A percentile compares a stretch with the other conserved stretches of the same genome.
Conservation (phyloP, 2,113 vertebrate species). For the Anarrhichthys ocellatus region DNA sequence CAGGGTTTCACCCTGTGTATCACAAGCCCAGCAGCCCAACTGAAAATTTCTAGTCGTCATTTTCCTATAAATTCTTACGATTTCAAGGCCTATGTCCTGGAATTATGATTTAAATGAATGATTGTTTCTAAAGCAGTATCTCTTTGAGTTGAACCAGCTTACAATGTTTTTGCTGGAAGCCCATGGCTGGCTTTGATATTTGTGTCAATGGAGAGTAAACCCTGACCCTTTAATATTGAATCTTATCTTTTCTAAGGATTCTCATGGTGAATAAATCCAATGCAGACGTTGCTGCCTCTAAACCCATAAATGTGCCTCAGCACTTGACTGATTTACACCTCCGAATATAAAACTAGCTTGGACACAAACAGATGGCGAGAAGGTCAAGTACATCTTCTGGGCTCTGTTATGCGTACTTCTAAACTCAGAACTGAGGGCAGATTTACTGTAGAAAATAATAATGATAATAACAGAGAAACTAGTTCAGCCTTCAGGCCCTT, state of each 20-base stretch:
- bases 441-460: constrained; percentile 29
- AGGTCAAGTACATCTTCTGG: constrained; percentile 21
- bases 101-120: background rate
- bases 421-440: constrained; percentile 34
- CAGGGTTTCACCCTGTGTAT: no score
- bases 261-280: constrained; percentile 10
- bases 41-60: background rate
- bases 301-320: background rate
- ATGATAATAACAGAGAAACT: constrained; percentile 40
- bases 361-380: constrained; percentile 14
- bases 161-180: no score
- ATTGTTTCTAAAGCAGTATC: background rate
- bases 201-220: constrained; percentile 16
- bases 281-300: background rate
- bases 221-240: constrained; percentile 5
- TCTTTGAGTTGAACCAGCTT: constrained; percentile 2
- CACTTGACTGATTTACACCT: constrained; percentile 32
- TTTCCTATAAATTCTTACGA: background rate
- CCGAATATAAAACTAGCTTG: constrained; percentile 17
- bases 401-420: constrained; percentile 27
- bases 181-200: background rate
- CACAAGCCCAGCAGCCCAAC: no score
- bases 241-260: constrained; percentile 1
- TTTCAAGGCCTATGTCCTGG: background rate
- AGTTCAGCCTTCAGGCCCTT: constrained; percentile 53